These are phyloP conservation scores for Scylla paramamosain DNA, from an alignment of 1,140 invertebrate genomes.

Conservation along the genomic window DNA sequence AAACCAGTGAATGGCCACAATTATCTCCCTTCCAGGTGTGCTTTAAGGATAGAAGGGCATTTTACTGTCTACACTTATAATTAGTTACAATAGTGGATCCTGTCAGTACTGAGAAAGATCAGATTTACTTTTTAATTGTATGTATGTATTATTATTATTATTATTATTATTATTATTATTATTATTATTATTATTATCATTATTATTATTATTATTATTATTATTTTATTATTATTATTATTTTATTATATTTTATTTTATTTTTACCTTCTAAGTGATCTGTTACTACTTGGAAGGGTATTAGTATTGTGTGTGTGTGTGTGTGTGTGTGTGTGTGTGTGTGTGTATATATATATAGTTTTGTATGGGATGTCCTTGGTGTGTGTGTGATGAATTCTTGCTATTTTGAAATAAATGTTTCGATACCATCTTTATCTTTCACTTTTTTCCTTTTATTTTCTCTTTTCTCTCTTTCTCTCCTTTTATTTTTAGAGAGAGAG, in stretches of 20 bases:
- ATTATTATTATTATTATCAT: too few relatives aligned
- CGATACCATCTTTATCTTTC: background rate
- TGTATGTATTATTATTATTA: background rate
- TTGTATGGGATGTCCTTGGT: too few relatives aligned
- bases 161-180: too few relatives aligned
- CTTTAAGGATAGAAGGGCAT: background rate
- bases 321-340: background rate
- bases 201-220: too few relatives aligned
- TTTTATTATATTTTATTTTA: too few relatives aligned
- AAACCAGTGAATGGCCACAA: background rate
- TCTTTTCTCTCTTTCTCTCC: background rate
- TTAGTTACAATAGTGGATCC: background rate
- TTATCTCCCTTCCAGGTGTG: background rate
- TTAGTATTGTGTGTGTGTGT: constrained; percentile 10
- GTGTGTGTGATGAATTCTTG: background rate
- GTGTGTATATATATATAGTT: too few relatives aligned
- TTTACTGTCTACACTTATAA: background rate
- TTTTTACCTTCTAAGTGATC: too few relatives aligned
- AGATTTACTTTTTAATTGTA: background rate
- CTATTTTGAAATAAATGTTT: constrained; percentile 4
- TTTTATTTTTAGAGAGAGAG: too few relatives aligned
- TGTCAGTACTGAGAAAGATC: background rate
- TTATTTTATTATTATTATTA: too few relatives aligned
- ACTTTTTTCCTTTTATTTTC: background rate
- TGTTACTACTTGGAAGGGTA: too few relatives aligned